Evolutionary conservation across 2,797 vertebrate genomes (phyloP).

Genomic region (Eleutherodactylus coqui): DNA sequence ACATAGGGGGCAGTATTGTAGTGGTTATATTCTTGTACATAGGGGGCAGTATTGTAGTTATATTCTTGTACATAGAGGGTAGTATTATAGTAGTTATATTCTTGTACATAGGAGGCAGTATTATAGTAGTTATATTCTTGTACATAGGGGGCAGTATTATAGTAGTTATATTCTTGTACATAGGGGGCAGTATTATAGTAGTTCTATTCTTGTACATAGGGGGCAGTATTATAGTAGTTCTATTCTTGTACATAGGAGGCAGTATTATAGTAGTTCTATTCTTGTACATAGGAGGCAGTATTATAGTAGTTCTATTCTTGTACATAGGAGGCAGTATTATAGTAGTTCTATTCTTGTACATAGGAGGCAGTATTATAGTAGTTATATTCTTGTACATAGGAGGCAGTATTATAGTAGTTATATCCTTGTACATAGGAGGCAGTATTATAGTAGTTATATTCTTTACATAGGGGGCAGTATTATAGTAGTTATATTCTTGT

Average conservation of each 20-base stretch:
- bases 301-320: background rate
- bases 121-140: background rate
- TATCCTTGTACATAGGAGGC: background rate
- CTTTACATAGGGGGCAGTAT: too few relatives aligned
- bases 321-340: background rate
- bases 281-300: background rate
- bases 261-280: constrained; percentile 3
- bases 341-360: background rate
- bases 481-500: too few relatives aligned
- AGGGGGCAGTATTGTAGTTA: too few relatives aligned
- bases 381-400: constrained; percentile 1
- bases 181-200: background rate
- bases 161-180: background rate
- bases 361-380: background rate
- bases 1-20: too few relatives aligned
- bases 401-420: constrained; percentile 1
- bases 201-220: background rate
- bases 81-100: too few relatives aligned
- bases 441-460: background rate
- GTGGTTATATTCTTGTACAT: too few relatives aligned
- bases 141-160: background rate
- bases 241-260: background rate
- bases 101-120: too few relatives aligned
- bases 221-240: background rate
- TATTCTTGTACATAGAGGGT: too few relatives aligned